Conservation (phyloP, 2,113 vertebrate species). For the Acrocephalus arundinaceus region DNA sequence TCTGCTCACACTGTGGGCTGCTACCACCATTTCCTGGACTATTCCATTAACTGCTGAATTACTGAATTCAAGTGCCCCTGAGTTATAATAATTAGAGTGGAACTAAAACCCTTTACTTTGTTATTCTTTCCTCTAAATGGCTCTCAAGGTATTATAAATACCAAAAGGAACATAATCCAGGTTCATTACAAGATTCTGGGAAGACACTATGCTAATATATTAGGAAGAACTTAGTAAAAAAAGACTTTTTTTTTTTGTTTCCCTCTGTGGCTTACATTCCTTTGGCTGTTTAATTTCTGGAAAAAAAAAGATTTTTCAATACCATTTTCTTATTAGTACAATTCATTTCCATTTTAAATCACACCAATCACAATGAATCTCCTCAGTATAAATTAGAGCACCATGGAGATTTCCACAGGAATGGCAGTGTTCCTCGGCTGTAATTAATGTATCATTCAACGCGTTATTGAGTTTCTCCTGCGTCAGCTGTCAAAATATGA, state of each 20-base stretch:
- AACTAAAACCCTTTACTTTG: not conserved
- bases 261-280: not conserved
- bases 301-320: not conserved
- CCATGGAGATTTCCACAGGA: not conserved
- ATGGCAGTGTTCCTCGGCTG: not conserved
- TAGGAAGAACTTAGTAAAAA: not conserved
- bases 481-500: not conserved
- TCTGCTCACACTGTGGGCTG: not conserved
- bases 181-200: not conserved
- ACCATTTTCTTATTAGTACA: not conserved
- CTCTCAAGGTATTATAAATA: not conserved
- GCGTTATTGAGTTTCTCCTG: not conserved
- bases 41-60: not conserved
- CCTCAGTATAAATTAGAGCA: not conserved
- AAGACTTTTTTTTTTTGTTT: not conserved
- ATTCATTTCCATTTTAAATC: constrained; percentile 7
- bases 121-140: not conserved
- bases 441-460: not conserved
- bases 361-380: not conserved
- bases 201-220: not conserved
- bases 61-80: not conserved
- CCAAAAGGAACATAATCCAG: not conserved
- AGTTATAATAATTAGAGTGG: not conserved
- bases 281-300: not conserved
- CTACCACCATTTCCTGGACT: not conserved